Base-by-base conservation (phyloP, 1,140 invertebrate genomes). In the Ylistrum balloti region DNA sequence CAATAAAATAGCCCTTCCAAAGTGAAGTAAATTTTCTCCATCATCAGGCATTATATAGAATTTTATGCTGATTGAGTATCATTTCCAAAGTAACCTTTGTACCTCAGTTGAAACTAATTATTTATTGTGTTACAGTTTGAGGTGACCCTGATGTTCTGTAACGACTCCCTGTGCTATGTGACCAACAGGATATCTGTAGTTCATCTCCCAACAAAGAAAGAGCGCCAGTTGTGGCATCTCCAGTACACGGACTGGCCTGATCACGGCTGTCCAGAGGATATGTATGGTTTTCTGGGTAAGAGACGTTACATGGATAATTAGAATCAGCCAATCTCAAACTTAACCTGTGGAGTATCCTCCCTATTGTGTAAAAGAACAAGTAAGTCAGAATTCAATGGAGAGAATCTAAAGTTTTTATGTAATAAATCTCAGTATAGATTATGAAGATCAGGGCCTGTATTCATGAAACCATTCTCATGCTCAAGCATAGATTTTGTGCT, bases 211-310 rank as follows among this genome's bases (percentile, higher is more conserved):
- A 93, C 92, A 33, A 91, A 95, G 56, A 94, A 95, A 87, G 94
- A 95, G 87, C 96, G 98, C 86, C 97, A 97, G 74, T 97, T 98
- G 41, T 98, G 98, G 98, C 98, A 98, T 96, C 96, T 98, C 91
- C 98, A 98, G 95, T 98, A 98, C 95, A 97, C 97, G 35, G 97
- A 97, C 95, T 98, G 98, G 98, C 97, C 97, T 17, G 97, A 98
- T 94, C 97, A 97, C 93, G 97, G 97, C 91, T 97, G 97, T 96
- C 97, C 98, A 0, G 96, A 97, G 33, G 97, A 97, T 90, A 97
- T 97, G 22, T 97, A 97, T 92, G 97, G 97, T 88, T 98, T 98
- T 94, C 95, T 98, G 33, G 96, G 97, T 97, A 94, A 95, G 96
- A 88, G 38, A 45, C 33, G 7, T 33, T 15, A 34, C 32, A 22